Conservation (phyloP, 2,797 vertebrate genomes). For the Ptychobarbus kaznakovi region DNA sequence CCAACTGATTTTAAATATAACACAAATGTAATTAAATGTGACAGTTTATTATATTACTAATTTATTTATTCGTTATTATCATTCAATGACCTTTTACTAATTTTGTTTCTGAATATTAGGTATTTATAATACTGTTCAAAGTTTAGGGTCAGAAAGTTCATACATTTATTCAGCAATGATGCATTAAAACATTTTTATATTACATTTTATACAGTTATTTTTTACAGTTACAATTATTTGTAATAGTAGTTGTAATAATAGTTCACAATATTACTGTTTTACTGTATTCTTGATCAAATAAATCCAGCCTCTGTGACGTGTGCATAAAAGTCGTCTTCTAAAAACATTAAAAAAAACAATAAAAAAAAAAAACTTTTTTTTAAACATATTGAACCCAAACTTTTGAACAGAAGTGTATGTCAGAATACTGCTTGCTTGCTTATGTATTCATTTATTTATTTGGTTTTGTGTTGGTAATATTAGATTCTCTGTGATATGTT, state of each 20-base stretch:
- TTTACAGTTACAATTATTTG: no score
- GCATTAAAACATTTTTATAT: not conserved
- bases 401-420: no score
- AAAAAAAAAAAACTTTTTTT: no score
- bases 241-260: no score
- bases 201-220: no score
- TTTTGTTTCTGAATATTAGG: not conserved
- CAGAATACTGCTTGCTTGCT: not conserved
- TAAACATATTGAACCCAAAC: fast-evolving
- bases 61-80: not conserved
- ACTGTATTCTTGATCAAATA: no score
- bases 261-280: no score
- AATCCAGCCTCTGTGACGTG: no score
- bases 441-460: not conserved
- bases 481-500: not conserved
- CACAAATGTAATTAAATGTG: not conserved
- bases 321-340: no score
- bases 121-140: not conserved
- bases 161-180: not conserved
- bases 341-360: no score
- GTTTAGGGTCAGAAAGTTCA: not conserved
- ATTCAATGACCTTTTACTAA: not conserved
- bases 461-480: not conserved
- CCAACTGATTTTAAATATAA: not conserved
- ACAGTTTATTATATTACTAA: not conserved